Conservation (phyloP, 2,888 invertebrate genomes). For the Eueremaeus valkanovi region DNA sequence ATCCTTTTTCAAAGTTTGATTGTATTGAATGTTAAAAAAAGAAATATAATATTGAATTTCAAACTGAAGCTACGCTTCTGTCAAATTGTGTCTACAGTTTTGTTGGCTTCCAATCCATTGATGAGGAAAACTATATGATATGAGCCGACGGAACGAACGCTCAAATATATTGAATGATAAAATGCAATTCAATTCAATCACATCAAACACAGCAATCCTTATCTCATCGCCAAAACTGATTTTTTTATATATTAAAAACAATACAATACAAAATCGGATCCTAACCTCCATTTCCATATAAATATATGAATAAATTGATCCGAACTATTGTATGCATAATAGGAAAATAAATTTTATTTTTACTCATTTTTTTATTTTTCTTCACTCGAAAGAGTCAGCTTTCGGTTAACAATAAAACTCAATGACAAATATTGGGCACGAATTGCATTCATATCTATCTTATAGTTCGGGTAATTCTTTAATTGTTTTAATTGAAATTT, state of each 20-base stretch:
- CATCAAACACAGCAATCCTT: conserved; percentile 11
- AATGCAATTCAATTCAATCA: conserved; percentile 29
- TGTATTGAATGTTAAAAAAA: not conserved
- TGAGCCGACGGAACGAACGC: not conserved
- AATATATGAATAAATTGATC: conserved; percentile 33
- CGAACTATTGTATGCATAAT: conserved; percentile 15
- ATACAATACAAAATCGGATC: not conserved
- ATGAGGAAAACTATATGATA: conserved; percentile 15
- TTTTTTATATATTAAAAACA: conserved; percentile 31
- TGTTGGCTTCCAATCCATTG: conserved; percentile 18
- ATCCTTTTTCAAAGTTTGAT: not conserved
- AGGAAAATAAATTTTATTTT: conserved; percentile 23
- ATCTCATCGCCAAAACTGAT: not conserved
- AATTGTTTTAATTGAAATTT: too few species aligned
- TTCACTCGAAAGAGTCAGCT: not conserved
- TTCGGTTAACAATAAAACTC: not conserved
- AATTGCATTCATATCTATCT: too few species aligned
- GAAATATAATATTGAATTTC: not conserved
- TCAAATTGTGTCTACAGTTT: conserved; percentile 7
- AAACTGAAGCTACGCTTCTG: conserved; percentile 11
- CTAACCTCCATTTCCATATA: conserved; percentile 31
- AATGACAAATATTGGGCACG: not conserved
- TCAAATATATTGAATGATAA: conserved; percentile 25
- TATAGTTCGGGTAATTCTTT: too few species aligned
- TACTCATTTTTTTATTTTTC: not conserved